Percentiles rank a stretch among this genome's conserved stretches.
Conservation (phyloP, 2,113 vertebrate species). For the Dolichotis patagonum region DNA sequence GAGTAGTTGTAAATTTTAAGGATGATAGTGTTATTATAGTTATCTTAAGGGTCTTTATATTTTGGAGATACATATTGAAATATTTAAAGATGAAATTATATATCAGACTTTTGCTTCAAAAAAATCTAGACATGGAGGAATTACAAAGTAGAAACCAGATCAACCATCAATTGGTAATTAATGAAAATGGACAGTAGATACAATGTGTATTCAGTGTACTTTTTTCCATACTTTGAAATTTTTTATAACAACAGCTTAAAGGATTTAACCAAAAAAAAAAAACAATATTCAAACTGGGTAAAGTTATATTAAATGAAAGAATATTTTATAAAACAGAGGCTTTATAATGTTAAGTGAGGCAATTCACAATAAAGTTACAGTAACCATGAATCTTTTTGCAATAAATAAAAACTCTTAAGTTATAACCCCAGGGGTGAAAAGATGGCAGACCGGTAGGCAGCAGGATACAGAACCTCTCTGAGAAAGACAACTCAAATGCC, state of each 20-base stretch:
- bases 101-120: neutral
- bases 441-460: no score
- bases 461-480: no score
- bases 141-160: neutral
- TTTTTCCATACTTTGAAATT: conserved; percentile 8
- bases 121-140: neutral
- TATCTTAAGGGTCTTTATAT: neutral
- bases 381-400: conserved; percentile 23
- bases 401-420: conserved; percentile 37
- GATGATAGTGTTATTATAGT: neutral
- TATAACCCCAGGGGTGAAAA: no score
- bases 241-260: conserved; percentile 6
- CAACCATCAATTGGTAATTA: neutral
- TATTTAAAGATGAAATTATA: conserved; percentile 22
- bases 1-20: conserved; percentile 5
- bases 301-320: conserved; percentile 28
- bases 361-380: neutral
- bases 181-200: neutral
- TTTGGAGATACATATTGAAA: neutral
- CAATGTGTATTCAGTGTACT: neutral
- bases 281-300: conserved; percentile 39
- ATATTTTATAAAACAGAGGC: conserved; percentile 8
- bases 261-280: conserved; percentile 41
- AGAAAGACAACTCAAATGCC: no score
- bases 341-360: conserved; percentile 24